Base-by-base conservation (phyloP, 1,140 invertebrate species). In the Neodiprion virginianus region DNA sequence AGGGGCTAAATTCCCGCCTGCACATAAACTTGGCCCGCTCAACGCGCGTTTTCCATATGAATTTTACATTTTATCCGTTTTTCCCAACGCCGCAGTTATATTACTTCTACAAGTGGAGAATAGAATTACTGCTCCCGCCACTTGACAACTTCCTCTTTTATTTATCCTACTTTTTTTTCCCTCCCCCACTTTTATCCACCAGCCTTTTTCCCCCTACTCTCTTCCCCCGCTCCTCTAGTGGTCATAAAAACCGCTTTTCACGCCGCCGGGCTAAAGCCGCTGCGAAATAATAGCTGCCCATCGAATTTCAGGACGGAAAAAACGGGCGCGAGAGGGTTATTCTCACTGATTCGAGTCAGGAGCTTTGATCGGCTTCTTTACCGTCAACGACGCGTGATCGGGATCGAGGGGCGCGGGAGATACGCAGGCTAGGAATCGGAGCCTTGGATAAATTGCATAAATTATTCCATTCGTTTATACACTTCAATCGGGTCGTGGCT, bases 51-150 rank as follows among this genome's bases (percentile, higher is more conserved):
- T 40, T 40, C 53, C 53, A 17, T 14, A 61, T 61, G 53, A 61
- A 61, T 61, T 61, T 61, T 61, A 61, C 53, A 61, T 61, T 61
- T 61, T 61, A 61, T 61, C 53, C 53, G 53, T 61, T 61, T 40
- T 61, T 61, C 53, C 53, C 53, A 17, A 61, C 53, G n/a, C 53
- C 28, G 28, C 53, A 61, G 53, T 61, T 61, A 40, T 40, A 61
- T 61, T 61, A 61, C 53, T 61, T 61, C n/a, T 61, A 61, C 53
- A 61, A 61, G 53, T 61, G 53, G 53, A 61, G n/a, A 61, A 61
- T 61, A 61, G 53, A 61, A 61, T 61, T 61, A 61, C n/a, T 61
- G 53, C 28, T 40, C 53, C 53, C 11, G 53, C 53, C 11, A 61
- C 53, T 61, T 61, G 53, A 61, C 53, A 61, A 61, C 53, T 61